These are phyloP conservation scores for Antheraea pernyi DNA, from an alignment of 1,140 invertebrate species.

Conservation along the genomic window DNA sequence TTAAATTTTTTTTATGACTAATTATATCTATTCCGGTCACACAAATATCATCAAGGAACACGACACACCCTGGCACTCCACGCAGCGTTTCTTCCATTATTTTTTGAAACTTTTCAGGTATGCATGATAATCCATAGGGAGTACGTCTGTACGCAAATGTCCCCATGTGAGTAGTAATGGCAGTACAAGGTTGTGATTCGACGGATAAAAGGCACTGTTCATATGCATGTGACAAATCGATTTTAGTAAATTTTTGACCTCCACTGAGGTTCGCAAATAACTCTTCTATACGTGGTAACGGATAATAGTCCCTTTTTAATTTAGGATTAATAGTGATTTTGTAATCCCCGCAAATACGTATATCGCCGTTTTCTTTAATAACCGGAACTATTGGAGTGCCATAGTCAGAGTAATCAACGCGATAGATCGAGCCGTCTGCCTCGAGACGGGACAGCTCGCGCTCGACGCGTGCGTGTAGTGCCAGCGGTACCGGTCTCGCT, in stretches of 20 bases:
- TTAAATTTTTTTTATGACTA: conserved; percentile 29
- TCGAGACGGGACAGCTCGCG: conserved; percentile 56
- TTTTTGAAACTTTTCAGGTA: conserved; percentile 51
- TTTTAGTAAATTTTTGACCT: conserved; percentile 39
- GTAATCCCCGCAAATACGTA: conserved; percentile 37
- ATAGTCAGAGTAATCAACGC: conserved; percentile 35
- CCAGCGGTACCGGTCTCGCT: conserved; percentile 46
- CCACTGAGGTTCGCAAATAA: too few relatives aligned
- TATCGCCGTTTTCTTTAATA: conserved; percentile 31
- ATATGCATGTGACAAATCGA: conserved; percentile 38
- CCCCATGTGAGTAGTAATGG: conserved; percentile 44
- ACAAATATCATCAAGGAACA: conserved; percentile 45
- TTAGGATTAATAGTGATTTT: conserved; percentile 39
- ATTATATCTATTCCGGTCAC: conserved; percentile 27
- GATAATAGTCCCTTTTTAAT: conserved; percentile 38
- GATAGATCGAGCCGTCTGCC: conserved; percentile 36
- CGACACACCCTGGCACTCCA: conserved; percentile 23
- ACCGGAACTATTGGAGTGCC: conserved; percentile 39
- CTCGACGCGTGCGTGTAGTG: conserved; percentile 54
- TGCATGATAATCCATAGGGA: conserved; percentile 42
- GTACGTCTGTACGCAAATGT: conserved; percentile 39
- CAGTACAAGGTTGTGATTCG: conserved; percentile 36
- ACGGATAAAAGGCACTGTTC: conserved; percentile 33
- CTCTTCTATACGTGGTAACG: too few relatives aligned
- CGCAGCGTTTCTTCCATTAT: conserved; percentile 41